Percentiles rank a stretch among this genome's conserved stretches.
Evolutionary conservation across 2,797 vertebrate genomes (phyloP).

Genomic region (Rhinogobio ventralis): DNA sequence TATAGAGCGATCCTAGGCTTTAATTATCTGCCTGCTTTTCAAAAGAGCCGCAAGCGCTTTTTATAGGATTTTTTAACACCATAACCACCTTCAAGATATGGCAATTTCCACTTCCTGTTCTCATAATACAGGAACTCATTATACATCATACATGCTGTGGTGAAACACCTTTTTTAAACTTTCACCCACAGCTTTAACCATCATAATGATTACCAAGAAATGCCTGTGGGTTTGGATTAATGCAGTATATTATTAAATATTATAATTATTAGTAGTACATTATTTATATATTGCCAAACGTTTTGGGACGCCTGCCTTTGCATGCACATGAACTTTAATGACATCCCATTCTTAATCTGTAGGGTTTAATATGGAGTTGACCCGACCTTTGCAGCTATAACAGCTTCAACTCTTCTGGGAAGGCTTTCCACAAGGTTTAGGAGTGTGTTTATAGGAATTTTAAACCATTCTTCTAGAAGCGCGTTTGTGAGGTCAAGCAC

Average conservation of each 20-base stretch:
- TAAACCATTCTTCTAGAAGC: too few species aligned
- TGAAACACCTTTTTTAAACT: constrained; percentile 16
- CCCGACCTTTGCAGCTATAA: too few species aligned
- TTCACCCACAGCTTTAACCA: background rate
- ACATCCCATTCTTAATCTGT: too few species aligned
- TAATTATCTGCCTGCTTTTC: constrained; percentile 59
- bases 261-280: background rate
- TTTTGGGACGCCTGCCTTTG: too few species aligned
- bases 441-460: too few species aligned
- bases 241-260: background rate
- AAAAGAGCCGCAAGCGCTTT: constrained; percentile 50
- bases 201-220: background rate
- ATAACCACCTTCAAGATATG: constrained; percentile 38
- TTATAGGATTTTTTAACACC: constrained; percentile 53
- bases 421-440: too few species aligned
- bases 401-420: too few species aligned
- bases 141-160: constrained; percentile 6
- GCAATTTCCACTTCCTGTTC: constrained; percentile 35
- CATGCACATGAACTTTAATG: too few species aligned
- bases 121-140: too few species aligned
- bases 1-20: constrained; percentile 53
- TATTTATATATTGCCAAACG: too few species aligned
- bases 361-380: too few species aligned
- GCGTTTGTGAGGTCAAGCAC: too few species aligned
- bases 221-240: background rate